Evolutionary conservation across 2,888 invertebrate genomes (phyloP).

Genomic region (Andricus quercusramuli): DNA sequence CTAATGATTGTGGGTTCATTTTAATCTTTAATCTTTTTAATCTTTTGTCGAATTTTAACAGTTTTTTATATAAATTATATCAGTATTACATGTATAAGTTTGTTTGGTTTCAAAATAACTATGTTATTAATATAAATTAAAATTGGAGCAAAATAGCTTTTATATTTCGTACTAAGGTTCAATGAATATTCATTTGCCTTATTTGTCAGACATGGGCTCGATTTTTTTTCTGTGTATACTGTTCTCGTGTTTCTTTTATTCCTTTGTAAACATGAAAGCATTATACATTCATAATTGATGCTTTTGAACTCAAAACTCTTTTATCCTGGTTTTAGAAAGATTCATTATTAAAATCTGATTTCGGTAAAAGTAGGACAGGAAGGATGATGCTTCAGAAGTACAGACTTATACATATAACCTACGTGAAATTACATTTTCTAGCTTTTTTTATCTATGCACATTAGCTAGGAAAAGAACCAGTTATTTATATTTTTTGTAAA

Average conservation of each 20-base stretch:
- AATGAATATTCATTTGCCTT: not conserved
- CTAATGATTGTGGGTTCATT: too few species aligned
- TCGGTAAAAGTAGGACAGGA: not conserved
- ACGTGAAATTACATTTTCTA: not conserved
- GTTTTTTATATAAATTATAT: too few species aligned
- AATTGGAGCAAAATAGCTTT: too few species aligned
- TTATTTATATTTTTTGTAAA: too few species aligned
- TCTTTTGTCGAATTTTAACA: too few species aligned
- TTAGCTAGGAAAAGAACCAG: too few species aligned
- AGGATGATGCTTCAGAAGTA: not conserved
- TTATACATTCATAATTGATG: not conserved
- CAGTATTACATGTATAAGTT: too few species aligned
- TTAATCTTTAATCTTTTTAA: too few species aligned
- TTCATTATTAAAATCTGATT: not conserved
- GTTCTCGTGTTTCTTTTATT: not conserved
- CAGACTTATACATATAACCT: not conserved
- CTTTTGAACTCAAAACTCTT: not conserved
- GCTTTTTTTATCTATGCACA: not conserved
- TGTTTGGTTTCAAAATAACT: too few species aligned
- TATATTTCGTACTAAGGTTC: not conserved
- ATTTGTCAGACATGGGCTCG: not conserved
- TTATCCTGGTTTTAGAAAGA: not conserved
- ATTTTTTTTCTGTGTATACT: not conserved
- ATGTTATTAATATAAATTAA: too few species aligned
- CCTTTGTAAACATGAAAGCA: not conserved